Evolutionary conservation across 2,797 vertebrate species (phyloP).

Genomic region (Mus caroli): DNA sequence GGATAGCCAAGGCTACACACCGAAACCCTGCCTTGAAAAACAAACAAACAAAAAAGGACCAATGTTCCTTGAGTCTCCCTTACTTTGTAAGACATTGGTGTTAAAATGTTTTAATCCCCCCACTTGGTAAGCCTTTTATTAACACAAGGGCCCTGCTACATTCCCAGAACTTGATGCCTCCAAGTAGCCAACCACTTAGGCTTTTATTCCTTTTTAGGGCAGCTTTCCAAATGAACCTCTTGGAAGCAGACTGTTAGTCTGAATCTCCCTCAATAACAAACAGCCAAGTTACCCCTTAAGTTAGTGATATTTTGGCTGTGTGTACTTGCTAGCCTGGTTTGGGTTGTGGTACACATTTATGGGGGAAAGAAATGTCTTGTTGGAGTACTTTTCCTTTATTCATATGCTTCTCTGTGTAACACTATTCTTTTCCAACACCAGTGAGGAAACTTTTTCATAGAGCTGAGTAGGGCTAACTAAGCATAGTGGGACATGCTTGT

Average conservation of each 20-base stretch:
- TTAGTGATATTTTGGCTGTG: neutral
- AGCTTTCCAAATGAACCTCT: neutral
- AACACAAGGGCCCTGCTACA: neutral
- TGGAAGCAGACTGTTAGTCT: neutral
- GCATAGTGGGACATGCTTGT: neutral
- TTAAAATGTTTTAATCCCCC: neutral
- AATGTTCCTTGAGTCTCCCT: neutral
- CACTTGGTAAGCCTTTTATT: neutral
- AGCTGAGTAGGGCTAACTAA: neutral
- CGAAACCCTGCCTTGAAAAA: neutral
- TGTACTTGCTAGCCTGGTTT: neutral
- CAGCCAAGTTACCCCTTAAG: neutral
- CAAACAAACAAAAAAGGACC: neutral
- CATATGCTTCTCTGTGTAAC: neutral
- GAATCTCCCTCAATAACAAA: neutral
- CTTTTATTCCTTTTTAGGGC: neutral
- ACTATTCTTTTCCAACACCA: neutral
- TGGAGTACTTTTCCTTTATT: neutral
- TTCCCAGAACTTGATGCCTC: neutral
- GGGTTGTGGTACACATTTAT: neutral
- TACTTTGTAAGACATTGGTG: neutral
- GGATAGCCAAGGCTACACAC: neutral
- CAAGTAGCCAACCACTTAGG: neutral
- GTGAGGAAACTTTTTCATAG: slow-evolving; percentile 3
- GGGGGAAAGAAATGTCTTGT: neutral